Percentiles rank a stretch among this genome's conserved stretches.
These are phyloP conservation scores for Hydrotaea cyrtoneurina DNA, from an alignment of 2,888 invertebrate species.

Conservation along the genomic window DNA sequence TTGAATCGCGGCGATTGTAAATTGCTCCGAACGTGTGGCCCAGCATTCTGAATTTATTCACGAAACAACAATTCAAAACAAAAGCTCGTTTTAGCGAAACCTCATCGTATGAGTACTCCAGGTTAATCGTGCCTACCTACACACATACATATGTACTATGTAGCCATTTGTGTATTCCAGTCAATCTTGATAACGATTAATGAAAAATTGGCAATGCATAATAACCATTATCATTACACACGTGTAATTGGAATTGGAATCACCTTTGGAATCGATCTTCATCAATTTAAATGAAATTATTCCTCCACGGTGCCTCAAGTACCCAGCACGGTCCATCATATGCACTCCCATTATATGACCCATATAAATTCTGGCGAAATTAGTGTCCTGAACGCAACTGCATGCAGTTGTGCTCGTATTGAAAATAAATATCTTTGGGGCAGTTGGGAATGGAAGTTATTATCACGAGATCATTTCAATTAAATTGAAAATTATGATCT, in stretches of 20 bases:
- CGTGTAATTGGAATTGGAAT: not conserved
- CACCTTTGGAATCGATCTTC: not conserved
- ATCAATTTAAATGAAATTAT: not conserved
- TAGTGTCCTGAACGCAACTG: not conserved
- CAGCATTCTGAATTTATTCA: too few relatives aligned
- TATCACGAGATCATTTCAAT: constrained; percentile 43
- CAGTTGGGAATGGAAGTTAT: not conserved
- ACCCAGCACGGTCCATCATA: too few relatives aligned
- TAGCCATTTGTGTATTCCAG: too few relatives aligned
- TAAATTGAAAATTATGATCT: constrained; percentile 38
- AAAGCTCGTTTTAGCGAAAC: too few relatives aligned
- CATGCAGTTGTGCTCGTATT: not conserved
- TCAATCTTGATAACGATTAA: not conserved
- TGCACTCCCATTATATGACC: not conserved
- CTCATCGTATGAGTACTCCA: too few relatives aligned
- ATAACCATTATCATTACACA: not conserved
- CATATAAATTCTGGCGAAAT: not conserved
- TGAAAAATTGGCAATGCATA: not conserved
- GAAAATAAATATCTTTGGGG: not conserved
- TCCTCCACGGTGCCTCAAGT: not conserved
- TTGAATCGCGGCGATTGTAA: too few relatives aligned
- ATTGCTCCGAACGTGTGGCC: too few relatives aligned
- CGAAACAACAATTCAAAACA: too few relatives aligned
- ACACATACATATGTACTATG: too few relatives aligned
- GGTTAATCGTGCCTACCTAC: too few relatives aligned